Evolutionary conservation across 2,888 invertebrate genomes (phyloP).

Genomic region (Apamea sordens): DNA sequence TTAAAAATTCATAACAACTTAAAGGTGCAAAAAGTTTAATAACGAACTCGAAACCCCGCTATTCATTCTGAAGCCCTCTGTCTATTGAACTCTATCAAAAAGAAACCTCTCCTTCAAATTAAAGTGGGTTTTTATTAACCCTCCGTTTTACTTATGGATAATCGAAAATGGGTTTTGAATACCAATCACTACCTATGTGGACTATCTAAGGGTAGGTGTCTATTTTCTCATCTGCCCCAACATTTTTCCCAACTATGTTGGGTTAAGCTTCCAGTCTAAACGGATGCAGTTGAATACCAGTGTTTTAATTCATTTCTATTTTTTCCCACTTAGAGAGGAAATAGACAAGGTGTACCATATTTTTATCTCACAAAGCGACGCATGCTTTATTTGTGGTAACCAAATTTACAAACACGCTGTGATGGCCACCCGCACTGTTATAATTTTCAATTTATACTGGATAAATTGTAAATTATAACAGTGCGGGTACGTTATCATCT

Average conservation of each 20-base stretch:
- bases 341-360: no score
- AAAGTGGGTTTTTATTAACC: constrained; percentile 39
- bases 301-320: no score
- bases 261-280: no score
- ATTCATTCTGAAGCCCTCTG: constrained; percentile 24
- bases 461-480: constrained; percentile 8
- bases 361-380: no score
- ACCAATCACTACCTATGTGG: constrained; percentile 23
- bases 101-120: constrained; percentile 19
- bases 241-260: no score
- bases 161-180: constrained; percentile 29
- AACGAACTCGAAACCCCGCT: constrained; percentile 26
- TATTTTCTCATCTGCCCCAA: no score
- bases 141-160: constrained; percentile 20
- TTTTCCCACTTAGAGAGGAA: no score
- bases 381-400: no score
- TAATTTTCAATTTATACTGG: no score
- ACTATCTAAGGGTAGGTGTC: neutral
- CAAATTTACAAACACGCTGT: no score
- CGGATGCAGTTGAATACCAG: no score
- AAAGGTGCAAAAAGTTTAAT: constrained; percentile 14
- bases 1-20: constrained; percentile 13
- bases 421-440: no score
- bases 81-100: constrained; percentile 31
- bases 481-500: constrained; percentile 1